Percentiles rank a stretch among this genome's conserved stretches.
phyloP scores from a whole-genome alignment of 2,888 invertebrate species.

The Oxyteleia sp. region DNA sequence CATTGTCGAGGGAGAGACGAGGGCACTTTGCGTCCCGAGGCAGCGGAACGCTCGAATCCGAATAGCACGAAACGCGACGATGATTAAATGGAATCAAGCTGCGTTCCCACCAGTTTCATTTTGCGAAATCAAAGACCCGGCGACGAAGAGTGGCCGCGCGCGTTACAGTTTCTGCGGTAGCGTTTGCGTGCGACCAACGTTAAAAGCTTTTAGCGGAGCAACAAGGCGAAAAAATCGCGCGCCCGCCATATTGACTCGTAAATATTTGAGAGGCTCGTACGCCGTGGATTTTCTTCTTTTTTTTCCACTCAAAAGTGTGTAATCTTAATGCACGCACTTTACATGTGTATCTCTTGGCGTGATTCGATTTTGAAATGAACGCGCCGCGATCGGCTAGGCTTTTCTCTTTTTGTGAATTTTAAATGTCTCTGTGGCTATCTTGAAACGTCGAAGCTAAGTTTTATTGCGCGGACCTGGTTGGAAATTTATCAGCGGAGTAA shows the following conservation, averaged over 20 bases:
- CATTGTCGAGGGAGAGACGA: conserved; percentile 8
- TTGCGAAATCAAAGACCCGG: conserved; percentile 40
- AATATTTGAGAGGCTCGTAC: conserved; percentile 54
- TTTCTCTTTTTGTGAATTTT: conserved; percentile 18
- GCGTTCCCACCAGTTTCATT: conserved; percentile 30
- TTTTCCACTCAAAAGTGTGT: conserved; percentile 25
- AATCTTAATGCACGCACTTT: conserved; percentile 64
- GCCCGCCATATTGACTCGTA: conserved; percentile 47
- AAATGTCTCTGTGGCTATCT: conserved; percentile 7
- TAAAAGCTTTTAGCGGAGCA: conserved; percentile 80
- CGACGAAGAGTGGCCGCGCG: conserved; percentile 12
- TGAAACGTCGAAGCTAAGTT: background rate
- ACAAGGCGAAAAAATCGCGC: conserved; percentile 30
- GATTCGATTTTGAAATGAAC: conserved; percentile 6
- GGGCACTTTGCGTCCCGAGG: conserved; percentile 13
- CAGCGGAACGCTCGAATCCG: conserved; percentile 1
- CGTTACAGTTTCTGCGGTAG: conserved; percentile 39
- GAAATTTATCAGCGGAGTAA: no score
- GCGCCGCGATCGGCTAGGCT: background rate
- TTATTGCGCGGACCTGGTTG: background rate
- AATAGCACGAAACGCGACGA: conserved; percentile 34
- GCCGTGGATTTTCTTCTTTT: conserved; percentile 22
- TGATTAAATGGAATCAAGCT: conserved; percentile 54
- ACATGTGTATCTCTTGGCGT: conserved; percentile 26
- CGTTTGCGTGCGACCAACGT: conserved; percentile 72